phyloP scores from a whole-genome alignment of 1,140 invertebrate species.

The Pararge aegeria region DNA sequence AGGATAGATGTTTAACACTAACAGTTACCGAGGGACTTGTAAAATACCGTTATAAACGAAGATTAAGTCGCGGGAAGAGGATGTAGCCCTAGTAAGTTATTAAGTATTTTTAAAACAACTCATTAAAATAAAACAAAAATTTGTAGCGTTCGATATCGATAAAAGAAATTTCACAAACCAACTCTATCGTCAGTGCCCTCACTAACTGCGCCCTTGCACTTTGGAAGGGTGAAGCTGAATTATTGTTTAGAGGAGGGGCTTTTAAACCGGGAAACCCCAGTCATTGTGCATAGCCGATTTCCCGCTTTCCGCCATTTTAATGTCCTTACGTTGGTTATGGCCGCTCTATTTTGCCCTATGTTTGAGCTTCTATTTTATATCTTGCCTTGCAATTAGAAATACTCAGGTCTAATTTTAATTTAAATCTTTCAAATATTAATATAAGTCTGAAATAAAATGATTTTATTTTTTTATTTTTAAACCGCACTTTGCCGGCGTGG shows the following conservation, averaged over 20 bases:
- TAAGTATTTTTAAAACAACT: not conserved
- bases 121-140: not conserved
- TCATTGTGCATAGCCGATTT: conserved; percentile 75
- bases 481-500: too few species aligned
- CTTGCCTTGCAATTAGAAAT: not conserved
- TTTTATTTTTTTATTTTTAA: too few species aligned
- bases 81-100: too few species aligned
- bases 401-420: too few species aligned
- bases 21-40: too few species aligned
- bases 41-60: too few species aligned
- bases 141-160: conserved; percentile 31
- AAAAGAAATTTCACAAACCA: conserved; percentile 2
- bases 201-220: conserved; percentile 76
- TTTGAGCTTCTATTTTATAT: conserved; percentile 12
- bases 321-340: conserved; percentile 52
- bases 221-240: conserved; percentile 77
- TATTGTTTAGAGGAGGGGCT: conserved; percentile 73
- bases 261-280: conserved; percentile 76
- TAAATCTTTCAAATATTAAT: too few species aligned
- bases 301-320: conserved; percentile 73
- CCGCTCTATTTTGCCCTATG: conserved; percentile 23
- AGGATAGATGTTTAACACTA: too few species aligned
- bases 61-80: too few species aligned
- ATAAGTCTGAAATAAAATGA: too few species aligned
- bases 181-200: conserved; percentile 45